A percentile compares a stretch with the other conserved stretches of the same genome.
These are phyloP conservation scores for Etheostoma spectabile DNA, from an alignment of 2,113 vertebrate genomes.

Conservation along the genomic window DNA sequence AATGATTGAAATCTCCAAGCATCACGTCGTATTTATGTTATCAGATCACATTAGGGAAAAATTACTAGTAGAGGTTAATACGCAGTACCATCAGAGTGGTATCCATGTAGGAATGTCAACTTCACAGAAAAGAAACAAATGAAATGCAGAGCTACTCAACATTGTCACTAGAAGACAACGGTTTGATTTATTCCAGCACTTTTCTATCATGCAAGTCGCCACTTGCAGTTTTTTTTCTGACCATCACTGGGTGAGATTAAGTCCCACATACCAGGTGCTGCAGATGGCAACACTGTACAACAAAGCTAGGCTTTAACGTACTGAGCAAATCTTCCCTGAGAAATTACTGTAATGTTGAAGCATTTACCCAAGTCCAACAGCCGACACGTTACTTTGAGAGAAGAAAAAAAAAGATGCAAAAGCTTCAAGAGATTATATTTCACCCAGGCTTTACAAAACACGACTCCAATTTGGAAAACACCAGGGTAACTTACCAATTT, in stretches of 20 bases:
- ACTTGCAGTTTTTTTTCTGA: not conserved
- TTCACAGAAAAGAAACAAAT: slow-evolving; percentile 49
- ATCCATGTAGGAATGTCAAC: slow-evolving; percentile 22
- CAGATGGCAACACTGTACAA: slow-evolving; percentile 23
- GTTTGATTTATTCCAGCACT: slow-evolving; percentile 50
- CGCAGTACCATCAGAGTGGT: slow-evolving; percentile 33
- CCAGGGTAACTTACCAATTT: slow-evolving; percentile 95
- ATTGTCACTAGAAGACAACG: slow-evolving; percentile 9
- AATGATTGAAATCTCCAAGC: slow-evolving; percentile 22
- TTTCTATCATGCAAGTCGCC: slow-evolving; percentile 4
- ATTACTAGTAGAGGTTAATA: slow-evolving; percentile 64
- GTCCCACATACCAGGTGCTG: slow-evolving; percentile 30
- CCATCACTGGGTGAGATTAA: slow-evolving; percentile 25
- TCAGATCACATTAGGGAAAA: slow-evolving; percentile 26
- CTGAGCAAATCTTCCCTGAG: slow-evolving; percentile 79
- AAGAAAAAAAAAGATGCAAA: slow-evolving; percentile 24
- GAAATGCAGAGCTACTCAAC: slow-evolving; percentile 13
- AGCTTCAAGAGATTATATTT: slow-evolving; percentile 26
- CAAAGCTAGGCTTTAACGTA: slow-evolving; percentile 19
- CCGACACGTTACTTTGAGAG: slow-evolving; percentile 27
- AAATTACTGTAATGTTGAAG: slow-evolving; percentile 56
- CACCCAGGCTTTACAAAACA: slow-evolving; percentile 70
- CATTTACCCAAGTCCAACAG: slow-evolving; percentile 43
- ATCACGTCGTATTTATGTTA: slow-evolving; percentile 31
- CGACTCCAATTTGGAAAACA: slow-evolving; percentile 91